Evolutionary conservation across 2,888 invertebrate species (phyloP), one percentile per base, ranked within the genome.

Genomic region (Steromphala cineraria): DNA sequence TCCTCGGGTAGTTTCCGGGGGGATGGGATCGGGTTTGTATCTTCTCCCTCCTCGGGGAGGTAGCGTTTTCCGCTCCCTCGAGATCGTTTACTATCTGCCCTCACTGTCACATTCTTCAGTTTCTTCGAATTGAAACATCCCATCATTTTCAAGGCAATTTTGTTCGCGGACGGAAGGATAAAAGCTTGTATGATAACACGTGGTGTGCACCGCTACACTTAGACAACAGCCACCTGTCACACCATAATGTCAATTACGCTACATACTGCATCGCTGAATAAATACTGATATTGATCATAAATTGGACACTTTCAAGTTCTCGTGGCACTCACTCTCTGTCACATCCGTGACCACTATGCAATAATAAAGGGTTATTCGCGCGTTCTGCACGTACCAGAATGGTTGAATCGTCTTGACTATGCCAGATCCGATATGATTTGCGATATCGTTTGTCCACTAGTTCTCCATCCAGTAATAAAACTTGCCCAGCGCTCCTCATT

Each of bases 111-210:
- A 15, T 84, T 83, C 79, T 84, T 87, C 28, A 86, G 67, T 13
- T 84, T 81, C 62, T 85, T 87, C 0, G 87, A 85, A 82, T 86
- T 84, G 53, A 87, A 79, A 71, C 86, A 86, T 40, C 87, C 87
- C 87, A 87, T 87, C 4, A 53, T 78, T 10, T 75, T 75, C 24
- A 46, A 36, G 71, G 46, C 36, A 40, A 36, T 15, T 71, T 71
- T 24, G 24, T 28, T 28, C 28, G 15, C 28, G 62, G 62, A 62
- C 62, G 62, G 62, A 62, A 8, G 13, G 28, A 24, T 24, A 17
- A 28, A 62, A 28, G 28, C 28, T 17, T 13, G 28, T 17, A 17
- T 62, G 62, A 28, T 28, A 28, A 24, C 62, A 62, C 62, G 62
- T 62, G 62, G 24, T 62, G 62, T 62, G 15, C 62, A 62, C 24